These are phyloP conservation scores for Grammomys dolichurus DNA, from an alignment of 2,113 vertebrate genomes.

Conservation along the genomic window DNA sequence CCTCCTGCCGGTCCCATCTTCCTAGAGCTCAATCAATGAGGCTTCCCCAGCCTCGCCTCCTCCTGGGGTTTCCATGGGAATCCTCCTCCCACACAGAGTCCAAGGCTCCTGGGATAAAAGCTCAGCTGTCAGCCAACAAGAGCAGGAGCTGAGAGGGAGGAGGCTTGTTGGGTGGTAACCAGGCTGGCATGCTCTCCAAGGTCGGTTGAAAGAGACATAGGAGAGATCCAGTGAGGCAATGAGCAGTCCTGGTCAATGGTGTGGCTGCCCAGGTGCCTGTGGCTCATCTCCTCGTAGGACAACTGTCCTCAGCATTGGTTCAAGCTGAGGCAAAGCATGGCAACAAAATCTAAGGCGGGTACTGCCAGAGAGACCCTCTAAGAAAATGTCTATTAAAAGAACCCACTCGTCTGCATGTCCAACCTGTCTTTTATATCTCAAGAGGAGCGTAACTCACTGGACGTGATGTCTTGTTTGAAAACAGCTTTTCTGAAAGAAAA, in stretches of 20 bases:
- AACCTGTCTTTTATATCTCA: background rate
- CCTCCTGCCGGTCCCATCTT: slow-evolving; percentile 17
- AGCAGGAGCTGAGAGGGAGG: background rate
- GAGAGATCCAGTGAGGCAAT: background rate
- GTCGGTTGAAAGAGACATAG: slow-evolving; percentile 73
- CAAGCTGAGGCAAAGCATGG: background rate
- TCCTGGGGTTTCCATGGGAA: slow-evolving; percentile 79
- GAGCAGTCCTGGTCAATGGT: background rate
- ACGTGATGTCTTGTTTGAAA: slow-evolving; percentile 26
- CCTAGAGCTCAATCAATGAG: slow-evolving; percentile 63
- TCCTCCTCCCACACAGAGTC: slow-evolving; percentile 75
- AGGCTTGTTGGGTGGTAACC: background rate
- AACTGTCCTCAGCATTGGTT: background rate
- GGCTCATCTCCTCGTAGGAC: background rate
- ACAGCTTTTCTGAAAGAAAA: slow-evolving; percentile 43
- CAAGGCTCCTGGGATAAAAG: slow-evolving; percentile 32
- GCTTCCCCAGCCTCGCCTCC: slow-evolving; percentile 64
- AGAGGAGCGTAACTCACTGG: background rate
- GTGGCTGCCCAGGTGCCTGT: background rate
- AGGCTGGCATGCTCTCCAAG: slow-evolving; percentile 19
- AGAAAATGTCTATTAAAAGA: background rate
- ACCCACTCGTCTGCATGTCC: background rate
- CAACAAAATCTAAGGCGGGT: background rate
- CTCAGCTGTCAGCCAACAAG: slow-evolving; percentile 54
- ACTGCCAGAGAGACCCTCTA: background rate